phyloP scores from a whole-genome alignment of 2,888 invertebrate genomes.

The Helleia helle region DNA sequence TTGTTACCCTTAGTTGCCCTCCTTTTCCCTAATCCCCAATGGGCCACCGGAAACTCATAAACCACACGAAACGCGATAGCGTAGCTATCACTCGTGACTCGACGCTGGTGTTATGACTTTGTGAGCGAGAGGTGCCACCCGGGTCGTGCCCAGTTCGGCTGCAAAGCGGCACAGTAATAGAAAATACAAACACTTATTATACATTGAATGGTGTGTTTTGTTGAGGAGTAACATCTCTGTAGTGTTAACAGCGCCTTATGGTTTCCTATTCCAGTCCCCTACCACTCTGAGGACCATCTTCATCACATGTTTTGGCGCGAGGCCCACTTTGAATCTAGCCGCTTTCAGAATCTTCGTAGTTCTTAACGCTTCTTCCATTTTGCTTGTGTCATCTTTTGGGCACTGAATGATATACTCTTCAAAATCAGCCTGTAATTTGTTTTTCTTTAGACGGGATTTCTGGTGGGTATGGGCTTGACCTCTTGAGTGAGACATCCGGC shows the following conservation, averaged over 20 bases:
- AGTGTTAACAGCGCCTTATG: conserved; percentile 15
- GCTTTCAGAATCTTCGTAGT: conserved; percentile 39
- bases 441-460: no score
- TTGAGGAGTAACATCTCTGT: conserved; percentile 28
- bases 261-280: conserved; percentile 20
- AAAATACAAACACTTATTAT: conserved; percentile 22
- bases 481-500: no score
- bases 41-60: no score
- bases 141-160: no score
- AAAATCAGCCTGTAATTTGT: conserved; percentile 28
- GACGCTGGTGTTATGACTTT: no score
- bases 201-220: conserved; percentile 26
- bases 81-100: no score
- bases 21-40: no score
- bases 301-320: conserved; percentile 25
- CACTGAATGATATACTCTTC: conserved; percentile 39
- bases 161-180: not conserved
- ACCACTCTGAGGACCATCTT: conserved; percentile 26
- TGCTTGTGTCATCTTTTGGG: conserved; percentile 30
- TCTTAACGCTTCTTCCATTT: conserved; percentile 33
- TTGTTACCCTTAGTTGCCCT: no score
- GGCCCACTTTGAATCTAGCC: conserved; percentile 30
- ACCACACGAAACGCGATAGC: no score
- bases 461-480: no score
- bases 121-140: no score